Evolutionary conservation across 2,888 invertebrate species (phyloP).

Genomic region (Argynnis bischoffii): DNA sequence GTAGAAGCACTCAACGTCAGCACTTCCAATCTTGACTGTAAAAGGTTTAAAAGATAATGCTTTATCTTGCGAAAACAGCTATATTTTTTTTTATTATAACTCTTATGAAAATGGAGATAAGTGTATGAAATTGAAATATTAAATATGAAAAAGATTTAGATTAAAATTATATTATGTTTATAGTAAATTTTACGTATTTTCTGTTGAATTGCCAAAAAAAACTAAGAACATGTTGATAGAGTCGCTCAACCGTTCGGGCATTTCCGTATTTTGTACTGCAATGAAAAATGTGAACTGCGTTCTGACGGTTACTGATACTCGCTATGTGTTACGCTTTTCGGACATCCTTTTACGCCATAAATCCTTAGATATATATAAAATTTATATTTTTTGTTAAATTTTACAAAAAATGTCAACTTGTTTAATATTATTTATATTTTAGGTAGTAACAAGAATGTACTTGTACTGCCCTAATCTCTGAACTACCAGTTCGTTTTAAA

Average conservation of each 20-base stretch:
- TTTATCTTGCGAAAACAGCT: conserved; percentile 4
- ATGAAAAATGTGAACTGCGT: conserved; percentile 14
- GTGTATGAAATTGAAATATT: too few relatives aligned
- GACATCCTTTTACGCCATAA: conserved; percentile 9
- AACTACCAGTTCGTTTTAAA: too few relatives aligned
- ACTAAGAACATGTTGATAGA: conserved; percentile 6
- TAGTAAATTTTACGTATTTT: neutral
- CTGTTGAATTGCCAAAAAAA: neutral
- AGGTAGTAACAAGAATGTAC: too few relatives aligned
- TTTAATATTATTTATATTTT: too few relatives aligned
- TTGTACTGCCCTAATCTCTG: too few relatives aligned
- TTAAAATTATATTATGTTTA: neutral
- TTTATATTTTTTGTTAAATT: neutral
- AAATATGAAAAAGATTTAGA: neutral
- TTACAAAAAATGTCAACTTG: neutral
- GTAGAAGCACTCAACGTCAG: conserved; percentile 20
- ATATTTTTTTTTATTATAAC: conserved; percentile 2
- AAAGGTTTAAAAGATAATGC: conserved; percentile 24
- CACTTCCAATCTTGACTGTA: conserved; percentile 19
- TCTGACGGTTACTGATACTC: conserved; percentile 6
- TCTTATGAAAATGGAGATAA: conserved; percentile 5
- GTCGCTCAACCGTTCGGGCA: neutral
- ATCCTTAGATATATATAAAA: neutral
- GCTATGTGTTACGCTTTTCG: conserved; percentile 12
- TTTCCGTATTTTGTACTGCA: conserved; percentile 11